These are phyloP conservation scores for Manis pentadactyla DNA, from an alignment of 2,797 vertebrate genomes.

Conservation along the genomic window DNA sequence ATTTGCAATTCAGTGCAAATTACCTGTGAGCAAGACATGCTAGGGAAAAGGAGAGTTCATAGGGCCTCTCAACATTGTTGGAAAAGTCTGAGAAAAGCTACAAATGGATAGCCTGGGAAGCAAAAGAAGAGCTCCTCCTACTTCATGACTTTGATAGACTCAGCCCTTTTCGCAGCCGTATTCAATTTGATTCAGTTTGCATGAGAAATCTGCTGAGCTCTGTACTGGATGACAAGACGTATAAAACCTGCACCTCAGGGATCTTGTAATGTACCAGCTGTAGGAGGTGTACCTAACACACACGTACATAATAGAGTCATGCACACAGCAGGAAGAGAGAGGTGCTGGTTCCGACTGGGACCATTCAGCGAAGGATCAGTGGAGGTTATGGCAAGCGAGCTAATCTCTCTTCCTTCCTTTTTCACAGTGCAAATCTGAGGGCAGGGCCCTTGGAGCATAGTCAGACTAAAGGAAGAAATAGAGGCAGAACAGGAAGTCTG, in stretches of 20 bases:
- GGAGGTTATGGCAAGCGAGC: not conserved
- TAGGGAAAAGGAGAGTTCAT: not conserved
- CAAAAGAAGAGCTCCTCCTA: not conserved
- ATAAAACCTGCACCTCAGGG: not conserved
- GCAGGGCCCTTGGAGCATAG: not conserved
- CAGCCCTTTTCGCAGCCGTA: not conserved
- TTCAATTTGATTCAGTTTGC: not conserved
- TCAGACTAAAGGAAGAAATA: not conserved
- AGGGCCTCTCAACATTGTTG: not conserved
- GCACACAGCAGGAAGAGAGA: not conserved
- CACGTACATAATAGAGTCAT: not conserved
- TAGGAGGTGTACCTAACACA: not conserved
- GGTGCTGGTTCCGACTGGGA: not conserved
- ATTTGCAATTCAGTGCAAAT: not conserved
- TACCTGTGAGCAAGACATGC: not conserved
- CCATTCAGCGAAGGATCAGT: not conserved
- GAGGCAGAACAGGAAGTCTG: not conserved
- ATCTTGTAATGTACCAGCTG: accelerated
- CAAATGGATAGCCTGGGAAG: too few relatives aligned
- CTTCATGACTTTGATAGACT: not conserved
- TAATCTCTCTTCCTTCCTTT: not conserved
- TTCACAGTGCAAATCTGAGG: not conserved
- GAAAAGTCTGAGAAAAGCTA: not conserved
- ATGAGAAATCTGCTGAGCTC: not conserved
- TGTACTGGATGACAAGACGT: not conserved